Percentiles rank a stretch among this genome's conserved stretches.
Evolutionary conservation across 2,888 invertebrate genomes (phyloP).

Genomic region (Polia nebulosa): DNA sequence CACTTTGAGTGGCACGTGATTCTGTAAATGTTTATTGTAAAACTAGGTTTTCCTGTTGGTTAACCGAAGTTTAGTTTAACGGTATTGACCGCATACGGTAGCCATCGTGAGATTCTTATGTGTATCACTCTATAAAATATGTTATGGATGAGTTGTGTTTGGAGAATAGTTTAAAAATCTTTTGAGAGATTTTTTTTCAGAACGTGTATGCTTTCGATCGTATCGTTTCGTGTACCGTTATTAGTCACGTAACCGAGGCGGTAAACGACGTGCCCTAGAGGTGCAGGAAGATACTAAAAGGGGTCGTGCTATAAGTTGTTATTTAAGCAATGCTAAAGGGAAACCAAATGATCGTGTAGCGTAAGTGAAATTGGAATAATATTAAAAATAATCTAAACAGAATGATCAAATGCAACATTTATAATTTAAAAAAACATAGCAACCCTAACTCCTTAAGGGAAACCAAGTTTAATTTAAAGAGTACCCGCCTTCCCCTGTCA

Average conservation of each 20-base stretch:
- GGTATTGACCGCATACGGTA: conserved; percentile 59
- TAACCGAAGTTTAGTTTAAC: conserved; percentile 60
- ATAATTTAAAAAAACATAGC: neutral
- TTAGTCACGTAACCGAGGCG: no score
- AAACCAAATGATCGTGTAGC: neutral
- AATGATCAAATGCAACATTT: neutral
- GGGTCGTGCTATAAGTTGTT: no score
- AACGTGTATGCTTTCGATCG: no score
- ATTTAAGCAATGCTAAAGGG: neutral
- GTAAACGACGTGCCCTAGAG: no score
- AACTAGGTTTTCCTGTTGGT: conserved; percentile 60
- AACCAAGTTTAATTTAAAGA: no score
- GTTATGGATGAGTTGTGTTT: neutral
- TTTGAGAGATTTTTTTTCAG: no score
- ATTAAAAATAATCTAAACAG: no score
- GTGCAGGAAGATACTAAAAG: no score
- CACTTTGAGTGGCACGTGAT: conserved; percentile 53
- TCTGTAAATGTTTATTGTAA: conserved; percentile 49
- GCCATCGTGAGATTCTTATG: conserved; percentile 30
- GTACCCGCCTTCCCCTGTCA: neutral
- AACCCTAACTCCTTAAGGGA: neutral
- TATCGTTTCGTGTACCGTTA: no score
- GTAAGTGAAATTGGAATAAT: neutral
- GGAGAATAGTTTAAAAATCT: no score
- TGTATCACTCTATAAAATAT: conserved; percentile 12